Evolutionary conservation across 2,113 vertebrate species (phyloP), one percentile per base, ranked within the genome.

Genomic region (Nothoprocta pentlandii): DNA sequence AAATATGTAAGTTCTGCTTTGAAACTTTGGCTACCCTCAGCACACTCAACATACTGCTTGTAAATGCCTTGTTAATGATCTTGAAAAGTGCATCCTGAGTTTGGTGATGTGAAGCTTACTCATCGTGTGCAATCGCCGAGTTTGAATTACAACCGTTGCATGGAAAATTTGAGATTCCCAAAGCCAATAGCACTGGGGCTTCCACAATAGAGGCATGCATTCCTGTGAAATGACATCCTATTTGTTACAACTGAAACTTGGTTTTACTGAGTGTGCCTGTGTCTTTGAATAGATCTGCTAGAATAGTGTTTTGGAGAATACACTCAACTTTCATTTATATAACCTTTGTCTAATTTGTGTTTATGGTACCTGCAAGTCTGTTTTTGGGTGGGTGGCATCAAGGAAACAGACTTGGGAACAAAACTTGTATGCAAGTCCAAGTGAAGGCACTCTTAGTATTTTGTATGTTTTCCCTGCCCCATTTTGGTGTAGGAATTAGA

Each of bases 141-240:
- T 81, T 90, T 94, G 90, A 90, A 76, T 87, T 87, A 34, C 0
- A 17, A 49, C 85, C 44, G 85, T 95, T 95, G 53, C 28, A 63
- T 89, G 94, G 94, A 92, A 95, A 96, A 90, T 49, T 96, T 96
- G 92, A 97, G 63, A 51, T 80, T 6, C 80, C 66, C 80, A 92
- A 89, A 93, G 91, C 81, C 94, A 97, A 84, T 94, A 32, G 78
- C 70, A 83, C 74, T 47, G 66, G 51, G 86, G 85, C 87, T 12
- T 85, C 28, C 85, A 12, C 74, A 73, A 19, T 56, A 61, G 93
- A 91, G 85, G 30, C 54, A 0, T 56, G 80, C 96, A 96, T 97
- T 98, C 94, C 90, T 97, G 81, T 69, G 68, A 77, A 90, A 87
- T 97, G 96, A 97, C 83, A 84, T 44, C 62, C 81, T 77, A 41